These are phyloP conservation scores for Capreolus pygargus DNA, from an alignment of 2,113 vertebrate genomes.

Conservation along the genomic window DNA sequence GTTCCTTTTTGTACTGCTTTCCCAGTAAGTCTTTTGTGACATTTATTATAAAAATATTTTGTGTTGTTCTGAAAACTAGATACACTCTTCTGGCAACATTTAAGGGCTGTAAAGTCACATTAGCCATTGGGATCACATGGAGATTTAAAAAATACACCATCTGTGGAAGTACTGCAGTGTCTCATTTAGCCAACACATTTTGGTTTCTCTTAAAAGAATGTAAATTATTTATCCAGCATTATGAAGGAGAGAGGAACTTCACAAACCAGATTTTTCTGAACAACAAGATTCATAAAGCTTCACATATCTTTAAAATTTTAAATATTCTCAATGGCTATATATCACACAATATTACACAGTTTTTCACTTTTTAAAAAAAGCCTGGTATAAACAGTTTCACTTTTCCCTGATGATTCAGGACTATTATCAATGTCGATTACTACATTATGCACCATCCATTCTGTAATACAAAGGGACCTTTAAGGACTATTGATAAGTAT, in stretches of 20 bases:
- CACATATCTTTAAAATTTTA: constrained; percentile 24
- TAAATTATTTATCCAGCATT: constrained; percentile 24
- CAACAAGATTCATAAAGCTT: neutral
- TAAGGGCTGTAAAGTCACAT: neutral
- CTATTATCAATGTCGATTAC: neutral
- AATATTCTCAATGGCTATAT: neutral
- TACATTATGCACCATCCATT: neutral
- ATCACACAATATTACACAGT: neutral
- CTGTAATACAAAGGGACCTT: neutral
- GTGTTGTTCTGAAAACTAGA: neutral
- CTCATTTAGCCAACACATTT: neutral
- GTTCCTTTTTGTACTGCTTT: neutral
- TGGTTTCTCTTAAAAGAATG: constrained; percentile 24
- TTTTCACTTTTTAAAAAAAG: neutral
- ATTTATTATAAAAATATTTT: constrained; percentile 15
- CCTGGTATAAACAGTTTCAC: neutral
- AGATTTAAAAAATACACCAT: neutral
- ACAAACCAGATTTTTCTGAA: constrained; percentile 8
- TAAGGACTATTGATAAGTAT: neutral
- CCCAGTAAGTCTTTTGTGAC: neutral
- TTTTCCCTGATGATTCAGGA: neutral
- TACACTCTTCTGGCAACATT: neutral
- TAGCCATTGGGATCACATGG: neutral
- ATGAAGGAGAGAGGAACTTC: neutral
- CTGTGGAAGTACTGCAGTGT: neutral